Conservation (phyloP, 2,888 invertebrate species). For the Syrphus vitripennis region DNA sequence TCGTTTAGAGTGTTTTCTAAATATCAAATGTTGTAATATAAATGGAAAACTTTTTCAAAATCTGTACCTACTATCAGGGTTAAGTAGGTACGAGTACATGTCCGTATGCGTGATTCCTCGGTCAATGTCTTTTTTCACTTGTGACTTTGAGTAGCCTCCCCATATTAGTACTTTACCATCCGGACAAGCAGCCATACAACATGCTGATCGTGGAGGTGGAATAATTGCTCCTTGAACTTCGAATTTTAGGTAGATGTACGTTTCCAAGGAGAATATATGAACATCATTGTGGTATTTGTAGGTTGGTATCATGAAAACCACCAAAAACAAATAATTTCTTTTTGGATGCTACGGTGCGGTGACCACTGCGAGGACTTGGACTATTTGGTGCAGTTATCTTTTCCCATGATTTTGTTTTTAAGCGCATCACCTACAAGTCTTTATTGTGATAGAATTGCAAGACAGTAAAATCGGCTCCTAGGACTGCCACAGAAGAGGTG, state of each 20-base stretch:
- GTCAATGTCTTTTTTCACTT: slow-evolving; percentile 88
- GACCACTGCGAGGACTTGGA: slow-evolving; percentile 93
- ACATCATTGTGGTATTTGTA: slow-evolving; percentile 95
- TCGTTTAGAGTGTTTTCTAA: slow-evolving; percentile 84
- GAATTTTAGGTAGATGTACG: slow-evolving; percentile 89
- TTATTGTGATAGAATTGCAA: slow-evolving; percentile 96
- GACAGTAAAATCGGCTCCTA: too few relatives aligned
- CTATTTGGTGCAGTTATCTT: slow-evolving; percentile 88
- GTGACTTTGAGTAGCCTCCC: slow-evolving; percentile 90
- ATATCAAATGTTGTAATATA: background rate
- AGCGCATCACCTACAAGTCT: slow-evolving; percentile 93
- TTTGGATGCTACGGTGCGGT: slow-evolving; percentile 91
- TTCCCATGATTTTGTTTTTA: slow-evolving; percentile 91
- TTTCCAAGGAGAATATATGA: slow-evolving; percentile 90
- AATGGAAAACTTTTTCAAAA: too few relatives aligned
- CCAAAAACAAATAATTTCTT: slow-evolving; percentile 93
- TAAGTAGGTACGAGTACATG: slow-evolving; percentile 86
- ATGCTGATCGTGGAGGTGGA: slow-evolving; percentile 91
- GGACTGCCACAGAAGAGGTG: too few relatives aligned
- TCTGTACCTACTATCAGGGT: slow-evolving; percentile 86
- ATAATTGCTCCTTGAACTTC: slow-evolving; percentile 84
- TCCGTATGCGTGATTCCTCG: slow-evolving; percentile 87
- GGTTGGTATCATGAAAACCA: slow-evolving; percentile 93
- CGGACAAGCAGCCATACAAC: slow-evolving; percentile 82
- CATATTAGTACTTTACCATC: slow-evolving; percentile 87